A percentile compares a stretch with the other conserved stretches of the same genome.
Evolutionary conservation across 2,888 invertebrate species (phyloP).

Genomic region (Diogma glabrata): DNA sequence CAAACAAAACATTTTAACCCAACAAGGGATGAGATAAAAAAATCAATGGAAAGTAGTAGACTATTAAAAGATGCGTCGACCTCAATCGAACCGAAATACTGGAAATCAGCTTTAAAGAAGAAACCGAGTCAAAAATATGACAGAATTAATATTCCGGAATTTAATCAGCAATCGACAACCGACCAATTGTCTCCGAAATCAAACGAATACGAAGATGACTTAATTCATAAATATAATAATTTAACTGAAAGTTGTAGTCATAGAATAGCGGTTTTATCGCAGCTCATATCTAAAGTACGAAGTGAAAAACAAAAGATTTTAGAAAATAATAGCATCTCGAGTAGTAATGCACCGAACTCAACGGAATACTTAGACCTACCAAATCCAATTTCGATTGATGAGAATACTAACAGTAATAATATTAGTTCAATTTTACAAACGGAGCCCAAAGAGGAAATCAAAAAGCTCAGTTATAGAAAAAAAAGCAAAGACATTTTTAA

Average conservation of each 20-base stretch:
- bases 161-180: not conserved
- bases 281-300: constrained; percentile 46
- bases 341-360: constrained; percentile 28
- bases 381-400: not conserved
- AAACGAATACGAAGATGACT: constrained; percentile 1
- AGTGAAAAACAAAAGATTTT: constrained; percentile 41
- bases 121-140: too few relatives aligned
- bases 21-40: constrained; percentile 19
- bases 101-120: too few relatives aligned
- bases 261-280: constrained; percentile 43
- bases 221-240: constrained; percentile 37
- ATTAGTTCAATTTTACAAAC: not conserved
- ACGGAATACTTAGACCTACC: constrained; percentile 31
- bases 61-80: too few relatives aligned
- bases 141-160: too few relatives aligned
- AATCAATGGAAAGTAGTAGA: too few relatives aligned
- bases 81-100: too few relatives aligned
- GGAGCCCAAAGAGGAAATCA: not conserved
- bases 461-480: constrained; percentile 9
- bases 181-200: too few relatives aligned
- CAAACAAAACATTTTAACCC: too few relatives aligned
- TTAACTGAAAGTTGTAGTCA: constrained; percentile 43
- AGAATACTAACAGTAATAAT: not conserved
- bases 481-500: constrained; percentile 27
- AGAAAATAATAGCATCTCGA: constrained; percentile 33